These are phyloP conservation scores for Chelonia mydas DNA, from an alignment of 2,797 vertebrate genomes.

Conservation along the genomic window DNA sequence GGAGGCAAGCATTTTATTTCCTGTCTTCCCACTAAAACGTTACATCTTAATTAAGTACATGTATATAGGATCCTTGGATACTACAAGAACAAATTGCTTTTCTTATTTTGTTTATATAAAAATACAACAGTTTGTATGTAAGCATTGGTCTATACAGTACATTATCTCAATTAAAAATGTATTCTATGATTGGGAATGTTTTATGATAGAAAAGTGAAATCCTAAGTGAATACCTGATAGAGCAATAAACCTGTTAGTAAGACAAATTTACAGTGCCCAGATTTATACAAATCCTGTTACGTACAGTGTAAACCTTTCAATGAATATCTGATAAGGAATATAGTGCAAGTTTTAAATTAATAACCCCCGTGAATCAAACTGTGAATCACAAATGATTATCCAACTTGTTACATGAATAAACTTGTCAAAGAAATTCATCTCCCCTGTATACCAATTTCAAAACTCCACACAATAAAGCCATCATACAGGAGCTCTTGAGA, in stretches of 20 bases:
- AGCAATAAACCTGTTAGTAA: conserved; percentile 58
- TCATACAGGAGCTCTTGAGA: conserved; percentile 34
- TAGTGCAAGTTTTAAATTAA: conserved; percentile 67
- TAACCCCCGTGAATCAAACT: conserved; percentile 62
- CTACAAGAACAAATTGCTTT: conserved; percentile 1
- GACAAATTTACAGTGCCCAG: conserved; percentile 58
- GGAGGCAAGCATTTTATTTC: background rate
- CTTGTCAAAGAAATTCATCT: conserved; percentile 71
- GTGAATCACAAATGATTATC: conserved; percentile 72
- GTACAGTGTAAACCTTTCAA: conserved; percentile 54
- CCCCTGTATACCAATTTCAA: conserved; percentile 55
- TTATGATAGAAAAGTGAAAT: conserved; percentile 60
- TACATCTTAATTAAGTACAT: background rate
- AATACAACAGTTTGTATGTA: background rate
- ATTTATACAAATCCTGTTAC: conserved; percentile 62
- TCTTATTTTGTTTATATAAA: background rate
- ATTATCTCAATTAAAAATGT: conserved; percentile 52
- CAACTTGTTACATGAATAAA: conserved; percentile 75
- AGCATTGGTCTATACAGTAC: background rate
- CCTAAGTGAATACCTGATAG: conserved; percentile 58
- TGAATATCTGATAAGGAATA: conserved; percentile 68
- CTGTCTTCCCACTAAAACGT: background rate
- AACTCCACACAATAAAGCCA: conserved; percentile 43
- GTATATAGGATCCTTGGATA: background rate
- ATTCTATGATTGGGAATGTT: conserved; percentile 35